Conservation (phyloP, 35 echinoderm and acorn worm genomes). For the Ophioderma brevispina region DNA sequence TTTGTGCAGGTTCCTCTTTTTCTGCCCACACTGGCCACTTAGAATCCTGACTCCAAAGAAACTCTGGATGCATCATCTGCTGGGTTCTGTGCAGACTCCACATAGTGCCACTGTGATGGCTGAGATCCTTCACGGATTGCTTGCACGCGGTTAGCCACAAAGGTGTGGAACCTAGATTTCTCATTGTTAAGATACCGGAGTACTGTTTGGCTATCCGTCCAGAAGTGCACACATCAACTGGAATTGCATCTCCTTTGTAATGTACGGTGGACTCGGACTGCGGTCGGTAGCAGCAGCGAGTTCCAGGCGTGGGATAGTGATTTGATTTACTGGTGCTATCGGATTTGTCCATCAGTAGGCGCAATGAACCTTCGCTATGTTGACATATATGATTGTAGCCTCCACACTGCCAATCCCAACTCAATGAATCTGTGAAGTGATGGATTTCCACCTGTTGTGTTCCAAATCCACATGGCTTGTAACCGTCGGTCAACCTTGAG, state of each 20-base stretch:
- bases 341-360: conserved; percentile 21
- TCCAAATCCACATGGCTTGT: too few species aligned
- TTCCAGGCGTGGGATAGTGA: conserved; percentile 53
- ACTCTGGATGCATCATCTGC: conserved; percentile 69
- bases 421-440: too few species aligned
- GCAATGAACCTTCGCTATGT: too few species aligned
- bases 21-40: conserved; percentile 5
- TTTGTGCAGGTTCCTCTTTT: too few species aligned
- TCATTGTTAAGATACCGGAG: conserved; percentile 49
- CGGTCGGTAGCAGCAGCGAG: conserved; percentile 37
- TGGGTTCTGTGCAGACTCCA: conserved; percentile 34
- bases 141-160: conserved; percentile 58
- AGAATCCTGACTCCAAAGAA: background rate
- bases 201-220: conserved; percentile 50
- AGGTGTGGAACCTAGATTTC: conserved; percentile 39
- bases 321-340: conserved; percentile 10
- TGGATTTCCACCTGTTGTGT: too few species aligned
- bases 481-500: too few species aligned
- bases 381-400: too few species aligned
- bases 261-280: conserved; percentile 18
- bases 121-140: conserved; percentile 33
- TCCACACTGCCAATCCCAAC: too few species aligned
- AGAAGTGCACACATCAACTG: conserved; percentile 11
- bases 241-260: background rate
- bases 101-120: conserved; percentile 60